phyloP scores from a whole-genome alignment of 1,140 invertebrate genomes.

The Aphelinus certus region DNA sequence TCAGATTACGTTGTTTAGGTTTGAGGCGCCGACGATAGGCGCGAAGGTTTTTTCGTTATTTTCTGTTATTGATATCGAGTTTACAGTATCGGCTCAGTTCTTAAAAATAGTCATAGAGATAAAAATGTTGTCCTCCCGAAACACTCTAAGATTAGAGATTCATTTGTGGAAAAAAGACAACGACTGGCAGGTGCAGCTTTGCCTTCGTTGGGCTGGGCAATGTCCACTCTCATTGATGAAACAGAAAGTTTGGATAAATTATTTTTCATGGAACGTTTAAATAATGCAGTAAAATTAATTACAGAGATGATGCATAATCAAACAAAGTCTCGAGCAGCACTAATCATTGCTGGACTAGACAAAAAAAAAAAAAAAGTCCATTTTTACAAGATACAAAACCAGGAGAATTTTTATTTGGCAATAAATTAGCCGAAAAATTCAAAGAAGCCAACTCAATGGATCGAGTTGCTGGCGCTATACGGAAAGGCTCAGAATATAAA shows the following conservation, averaged over 20 bases:
- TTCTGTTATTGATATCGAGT: no score
- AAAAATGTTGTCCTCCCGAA: neutral
- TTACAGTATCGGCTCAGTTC: no score
- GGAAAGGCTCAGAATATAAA: neutral
- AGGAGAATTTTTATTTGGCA: constrained; percentile 18
- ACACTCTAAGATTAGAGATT: neutral
- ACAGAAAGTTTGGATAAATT: neutral
- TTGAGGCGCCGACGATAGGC: no score
- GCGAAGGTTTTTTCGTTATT: no score
- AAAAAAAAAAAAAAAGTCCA: constrained; percentile 28
- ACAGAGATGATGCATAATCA: constrained; percentile 24
- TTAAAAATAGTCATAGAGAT: no score
- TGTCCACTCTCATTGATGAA: neutral
- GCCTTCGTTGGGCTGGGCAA: neutral
- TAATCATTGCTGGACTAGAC: constrained; percentile 40
- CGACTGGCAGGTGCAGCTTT: neutral
- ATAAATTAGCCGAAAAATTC: neutral
- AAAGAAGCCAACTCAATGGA: neutral
- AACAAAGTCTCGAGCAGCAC: constrained; percentile 34
- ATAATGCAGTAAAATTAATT: constrained; percentile 39
- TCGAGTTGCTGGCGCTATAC: constrained; percentile 17
- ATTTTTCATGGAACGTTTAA: constrained; percentile 21
- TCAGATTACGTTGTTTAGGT: no score
- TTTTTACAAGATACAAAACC: constrained; percentile 32
- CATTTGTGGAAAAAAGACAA: neutral